Base-by-base conservation (phyloP, 2,113 vertebrate species). In the Sterrhoptilus dennistouni region DNA sequence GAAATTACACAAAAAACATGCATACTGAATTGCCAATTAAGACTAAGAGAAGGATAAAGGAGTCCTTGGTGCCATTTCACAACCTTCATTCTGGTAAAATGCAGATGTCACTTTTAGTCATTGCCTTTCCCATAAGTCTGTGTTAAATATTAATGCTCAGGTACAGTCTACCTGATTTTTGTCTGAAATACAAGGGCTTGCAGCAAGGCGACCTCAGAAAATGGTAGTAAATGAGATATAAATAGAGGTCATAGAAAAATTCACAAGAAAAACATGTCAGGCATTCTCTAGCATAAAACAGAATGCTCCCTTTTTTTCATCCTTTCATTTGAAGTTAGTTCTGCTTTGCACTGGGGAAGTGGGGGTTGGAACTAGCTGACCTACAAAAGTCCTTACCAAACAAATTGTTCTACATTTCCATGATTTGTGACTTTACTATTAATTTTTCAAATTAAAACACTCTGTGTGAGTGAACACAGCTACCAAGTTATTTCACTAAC, bases 391-490 rank as follows among this genome's bases (percentile, higher is more conserved):
- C 50, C 52, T 90, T 88, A 74, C 76, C 75, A 77, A 85, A 86
- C 21, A 89, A 63, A 53, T 76, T 66, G 44, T 69, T 92, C 68
- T 88, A 64, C 33, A 38, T 33, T 90, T 94, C 81, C 83, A 59
- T 85, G 11, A 90, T 90, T 95, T 87, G 60, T 60, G 80, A 75
- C 28, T 82, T 92, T 84, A 22, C 27, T 78, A 64, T 68, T 90
- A 93, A 69, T 38, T 96, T 95, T 85, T 87, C 56, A 36, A 90
- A 93, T 91, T 80, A 96, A 91, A 70, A 25, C 36, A 63, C 23
- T 31, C 63, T 88, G 31, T 90, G 35, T 54, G 65, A 89, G 44
- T 63, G 88, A 93, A 59, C 54, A 83, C 15, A 90, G 23, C 47
- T 35, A 90, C 38, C 29, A 59, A 60, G 52, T 93, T 93, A 93